phyloP scores from a whole-genome alignment of 2,797 vertebrate species.

The Etheostoma nigrum region DNA sequence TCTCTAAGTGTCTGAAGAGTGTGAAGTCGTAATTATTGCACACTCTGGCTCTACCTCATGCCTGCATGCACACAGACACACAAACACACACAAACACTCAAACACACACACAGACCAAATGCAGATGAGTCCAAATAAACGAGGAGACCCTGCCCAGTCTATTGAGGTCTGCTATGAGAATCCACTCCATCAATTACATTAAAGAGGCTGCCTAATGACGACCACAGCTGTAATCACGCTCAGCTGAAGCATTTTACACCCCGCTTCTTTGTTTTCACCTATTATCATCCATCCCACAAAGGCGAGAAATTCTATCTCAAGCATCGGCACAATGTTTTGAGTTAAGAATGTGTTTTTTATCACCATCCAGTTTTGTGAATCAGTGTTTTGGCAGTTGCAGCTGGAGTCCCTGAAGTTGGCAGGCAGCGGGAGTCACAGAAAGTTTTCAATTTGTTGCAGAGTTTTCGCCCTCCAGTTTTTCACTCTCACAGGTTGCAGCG shows the following conservation, averaged over 20 bases:
- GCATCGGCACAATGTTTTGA: conserved; percentile 86
- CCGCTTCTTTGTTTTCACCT: conserved; percentile 81
- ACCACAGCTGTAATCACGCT: conserved; percentile 97
- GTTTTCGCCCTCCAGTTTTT: conserved; percentile 34
- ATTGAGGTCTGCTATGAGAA: conserved; percentile 98
- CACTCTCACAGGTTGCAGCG: conserved; percentile 20
- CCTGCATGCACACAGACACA: conserved; percentile 54
- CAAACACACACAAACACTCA: conserved; percentile 54
- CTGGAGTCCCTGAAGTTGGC: conserved; percentile 69
- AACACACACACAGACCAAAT: conserved; percentile 71
- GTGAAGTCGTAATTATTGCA: conserved; percentile 99
- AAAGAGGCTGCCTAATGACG: conserved; percentile 99
- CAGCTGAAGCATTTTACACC: conserved; percentile 85
- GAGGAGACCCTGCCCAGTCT: conserved; percentile 97
- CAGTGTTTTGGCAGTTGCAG: conserved; percentile 72
- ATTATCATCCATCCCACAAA: conserved; percentile 81
- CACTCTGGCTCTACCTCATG: conserved; percentile 83
- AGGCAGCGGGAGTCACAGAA: conserved; percentile 40
- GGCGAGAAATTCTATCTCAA: conserved; percentile 78
- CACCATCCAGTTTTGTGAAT: conserved; percentile 82
- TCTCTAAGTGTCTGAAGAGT: conserved; percentile 91
- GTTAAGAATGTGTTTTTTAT: conserved; percentile 93
- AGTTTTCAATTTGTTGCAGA: conserved; percentile 58
- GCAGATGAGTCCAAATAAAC: conserved; percentile 92
- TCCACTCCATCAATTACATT: conserved; percentile 99